Base-by-base conservation (phyloP, 1,140 invertebrate species). In the Sogatella furcifera region DNA sequence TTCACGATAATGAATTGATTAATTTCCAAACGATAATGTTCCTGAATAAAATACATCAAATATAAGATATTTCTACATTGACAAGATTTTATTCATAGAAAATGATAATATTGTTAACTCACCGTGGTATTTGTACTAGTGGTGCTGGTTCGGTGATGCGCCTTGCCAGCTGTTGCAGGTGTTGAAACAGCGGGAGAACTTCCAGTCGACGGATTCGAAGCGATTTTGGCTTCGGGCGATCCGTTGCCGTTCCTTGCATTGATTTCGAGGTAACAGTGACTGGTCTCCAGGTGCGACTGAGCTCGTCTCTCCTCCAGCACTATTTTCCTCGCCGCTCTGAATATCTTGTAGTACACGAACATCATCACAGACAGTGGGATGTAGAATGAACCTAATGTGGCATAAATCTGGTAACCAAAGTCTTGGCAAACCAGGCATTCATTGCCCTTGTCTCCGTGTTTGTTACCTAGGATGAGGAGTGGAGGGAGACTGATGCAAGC, bases 291-390 rank as follows among this genome's bases (percentile, higher is more conserved):
- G 69, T 90, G 89, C 21, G 84, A 88, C 69, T 91, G 89, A 10
- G 89, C 89, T n/a, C 86, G 76, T 68, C 82, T 86, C 76, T 93
- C 90, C 67, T 91, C 89, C 67, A 87, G 79, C 0, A 93, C 89
- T 67, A 92, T 91, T 68, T 84, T 84, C 46, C 87, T 80, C 5
- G 89, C 89, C 0, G 89, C 89, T 49, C 85, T 78, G 71, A 95
- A 90, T 73, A 95, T 95, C 75, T 92, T 92, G 70, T 91, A 89
- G 70, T 95, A 95, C 1, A 95, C 88, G 61, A 90, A 83, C 21
- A 94, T 85, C 91, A 95, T 95, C 46, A 95, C 88, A 56, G 86
- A 80, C 22, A 94, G 74, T 0, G 92, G 92, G 65, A 95, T 83
- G 75, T 94, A 95, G 76, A 95, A 95, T 49, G 89, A 92, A 42